Conservation (phyloP, 37 sponge, comb jelly and placozoan species). For the Spongilla lacustris region DNA sequence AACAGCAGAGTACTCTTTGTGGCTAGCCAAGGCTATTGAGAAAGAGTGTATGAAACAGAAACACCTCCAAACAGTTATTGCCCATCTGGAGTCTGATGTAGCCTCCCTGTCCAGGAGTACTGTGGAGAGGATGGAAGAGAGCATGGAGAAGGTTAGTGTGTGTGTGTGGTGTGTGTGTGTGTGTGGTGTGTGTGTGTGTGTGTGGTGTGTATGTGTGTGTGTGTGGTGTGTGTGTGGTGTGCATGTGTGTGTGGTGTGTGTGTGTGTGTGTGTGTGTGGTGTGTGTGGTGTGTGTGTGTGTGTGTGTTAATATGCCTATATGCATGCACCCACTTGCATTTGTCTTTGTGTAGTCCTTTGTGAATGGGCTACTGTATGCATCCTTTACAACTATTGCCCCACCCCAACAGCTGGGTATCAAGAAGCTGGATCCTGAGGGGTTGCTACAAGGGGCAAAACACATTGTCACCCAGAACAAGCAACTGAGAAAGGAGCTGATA, state of each 20-base stretch:
- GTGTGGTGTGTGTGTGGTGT: background rate
- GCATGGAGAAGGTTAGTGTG: slow-evolving; percentile 48
- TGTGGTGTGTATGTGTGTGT: background rate
- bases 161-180: background rate
- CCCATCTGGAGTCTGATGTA: slow-evolving; percentile 66
- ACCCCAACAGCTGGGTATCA: slow-evolving; percentile 58
- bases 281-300: background rate
- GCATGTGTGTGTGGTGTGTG: background rate
- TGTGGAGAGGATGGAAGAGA: slow-evolving; percentile 52
- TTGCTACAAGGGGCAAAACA: slow-evolving; percentile 70
- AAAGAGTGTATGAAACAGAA: slow-evolving; percentile 73
- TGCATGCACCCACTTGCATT: too few relatives aligned
- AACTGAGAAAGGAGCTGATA: slow-evolving; percentile 62
- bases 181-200: background rate
- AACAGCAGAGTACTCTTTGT: slow-evolving; percentile 20
- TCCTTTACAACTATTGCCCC: too few relatives aligned
- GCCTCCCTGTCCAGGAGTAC: slow-evolving; percentile 39
- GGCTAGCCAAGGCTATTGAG: slow-evolving; percentile 60
- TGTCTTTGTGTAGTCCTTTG: too few relatives aligned
- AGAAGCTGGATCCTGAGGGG: slow-evolving; percentile 68
- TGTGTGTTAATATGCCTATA: background rate
- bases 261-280: background rate
- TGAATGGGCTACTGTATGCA: too few relatives aligned
- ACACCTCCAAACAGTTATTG: slow-evolving; percentile 53
- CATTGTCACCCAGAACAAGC: slow-evolving; percentile 72